phyloP scores from a whole-genome alignment of 35 echinoderm and acorn worm species.

The Apostichopus japonicus region DNA sequence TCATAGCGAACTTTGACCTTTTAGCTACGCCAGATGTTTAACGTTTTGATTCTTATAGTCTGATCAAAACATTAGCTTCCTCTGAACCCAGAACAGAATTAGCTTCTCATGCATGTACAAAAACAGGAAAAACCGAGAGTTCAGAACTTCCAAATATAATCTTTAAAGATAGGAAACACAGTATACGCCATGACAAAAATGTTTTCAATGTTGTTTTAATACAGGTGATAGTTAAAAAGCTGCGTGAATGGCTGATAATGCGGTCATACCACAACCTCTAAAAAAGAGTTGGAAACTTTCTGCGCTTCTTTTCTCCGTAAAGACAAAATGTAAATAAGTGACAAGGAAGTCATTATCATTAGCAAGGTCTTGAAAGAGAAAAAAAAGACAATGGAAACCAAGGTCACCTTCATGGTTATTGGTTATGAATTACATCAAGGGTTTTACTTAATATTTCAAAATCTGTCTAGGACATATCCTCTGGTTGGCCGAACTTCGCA shows the following conservation, averaged over 20 bases:
- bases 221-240: background rate
- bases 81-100: background rate
- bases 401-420: background rate
- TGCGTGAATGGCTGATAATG: background rate
- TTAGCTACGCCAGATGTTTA: background rate
- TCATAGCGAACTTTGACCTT: background rate
- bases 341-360: background rate
- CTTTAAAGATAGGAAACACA: background rate
- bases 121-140: background rate
- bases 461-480: background rate
- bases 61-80: conserved; percentile 2
- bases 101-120: background rate
- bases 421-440: too few relatives aligned
- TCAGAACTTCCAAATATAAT: background rate
- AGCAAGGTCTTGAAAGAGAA: background rate
- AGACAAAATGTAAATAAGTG: background rate
- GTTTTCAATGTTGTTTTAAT: background rate
- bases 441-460: too few relatives aligned
- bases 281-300: background rate
- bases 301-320: background rate
- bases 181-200: background rate
- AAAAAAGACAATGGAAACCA: background rate
- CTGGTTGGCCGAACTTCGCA: background rate
- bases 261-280: background rate
- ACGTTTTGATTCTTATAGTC: background rate